Base-by-base conservation (phyloP, 2,888 invertebrate species). In the Mimas tiliae region DNA sequence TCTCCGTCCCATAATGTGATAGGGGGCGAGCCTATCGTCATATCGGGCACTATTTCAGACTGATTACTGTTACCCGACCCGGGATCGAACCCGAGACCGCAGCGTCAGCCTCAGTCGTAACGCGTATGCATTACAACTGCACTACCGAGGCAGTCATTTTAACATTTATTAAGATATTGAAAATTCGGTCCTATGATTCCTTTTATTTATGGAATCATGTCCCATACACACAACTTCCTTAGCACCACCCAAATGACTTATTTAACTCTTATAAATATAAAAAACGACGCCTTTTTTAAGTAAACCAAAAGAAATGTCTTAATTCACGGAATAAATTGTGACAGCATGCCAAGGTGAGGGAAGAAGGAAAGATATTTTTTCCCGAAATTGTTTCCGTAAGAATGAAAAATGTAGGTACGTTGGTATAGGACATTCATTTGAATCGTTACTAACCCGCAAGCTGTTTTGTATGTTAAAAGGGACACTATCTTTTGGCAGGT, bases 331-430 rank as follows among this genome's bases (percentile, higher is more conserved):
- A 42, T 52, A 52, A 52, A 64, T 64, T 64, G 51, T 64, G 64
- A 42, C 42, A 33, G 55, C 55, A 19, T 9, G 21, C 19, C 38
- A 38, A 58, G 38, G 50, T 47, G 33, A 65, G 63, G 51, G 38
- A 38, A 19, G 63, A 38, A 38, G 51, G 51, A 16, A 45, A 53
- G 62, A 67, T 67, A 65, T 53, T 52, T 65, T 62, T 62, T 65
- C 34, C 51, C 52, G 47, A 53, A 66, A 66, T 53, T 53, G 63
- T 63, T 52, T 63, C 62, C 21, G 38, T 21, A 33, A 45, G 16
- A 52, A 52, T 66, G 62, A 62, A 48, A 66, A 62, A 63, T 66
- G 45, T 66, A 16, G 19, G 52, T 14, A 6, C 27, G 52, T 33
- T 11, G 34, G 19, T 21, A 21, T 42, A 42, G 42, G 19, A 38